These are phyloP conservation scores for Nasonia longicornis DNA, from an alignment of 1,140 invertebrate species.

Conservation along the genomic window DNA sequence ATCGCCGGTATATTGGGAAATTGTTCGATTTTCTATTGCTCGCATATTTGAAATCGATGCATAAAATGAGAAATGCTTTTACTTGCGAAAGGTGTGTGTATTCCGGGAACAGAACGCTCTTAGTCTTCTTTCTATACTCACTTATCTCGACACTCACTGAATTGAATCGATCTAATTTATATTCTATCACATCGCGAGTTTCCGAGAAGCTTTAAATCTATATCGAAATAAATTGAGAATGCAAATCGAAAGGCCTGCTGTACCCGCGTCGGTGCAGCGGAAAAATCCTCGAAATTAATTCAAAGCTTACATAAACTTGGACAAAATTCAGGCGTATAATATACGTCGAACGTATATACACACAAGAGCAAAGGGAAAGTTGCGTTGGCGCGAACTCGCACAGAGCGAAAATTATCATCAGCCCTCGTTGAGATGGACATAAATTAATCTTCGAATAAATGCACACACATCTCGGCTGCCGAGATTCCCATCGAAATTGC, in stretches of 20 bases:
- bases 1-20: not conserved
- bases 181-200: conserved; percentile 9
- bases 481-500: conserved; percentile 23
- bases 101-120: conserved; percentile 41
- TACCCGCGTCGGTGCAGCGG: not conserved
- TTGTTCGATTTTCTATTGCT: too few species aligned
- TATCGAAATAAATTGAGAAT: conserved; percentile 35
- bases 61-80: too few species aligned
- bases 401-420: conserved; percentile 21
- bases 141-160: conserved; percentile 12
- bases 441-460: conserved; percentile 24
- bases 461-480: not conserved
- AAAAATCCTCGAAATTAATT: conserved; percentile 38
- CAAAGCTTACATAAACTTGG: conserved; percentile 37
- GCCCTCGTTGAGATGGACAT: conserved; percentile 12
- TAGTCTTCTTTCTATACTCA: conserved; percentile 45
- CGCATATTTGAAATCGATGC: too few species aligned
- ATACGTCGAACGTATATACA: not conserved
- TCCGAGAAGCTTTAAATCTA: conserved; percentile 29
- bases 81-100: not conserved
- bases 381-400: conserved; percentile 21
- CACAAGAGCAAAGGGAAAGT: conserved; percentile 11
- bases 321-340: not conserved
- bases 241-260: conserved; percentile 26
- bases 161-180: conserved; percentile 19